These are phyloP conservation scores for Paralvinella palmiformis DNA, from an alignment of 1,140 invertebrate species.

Conservation along the genomic window DNA sequence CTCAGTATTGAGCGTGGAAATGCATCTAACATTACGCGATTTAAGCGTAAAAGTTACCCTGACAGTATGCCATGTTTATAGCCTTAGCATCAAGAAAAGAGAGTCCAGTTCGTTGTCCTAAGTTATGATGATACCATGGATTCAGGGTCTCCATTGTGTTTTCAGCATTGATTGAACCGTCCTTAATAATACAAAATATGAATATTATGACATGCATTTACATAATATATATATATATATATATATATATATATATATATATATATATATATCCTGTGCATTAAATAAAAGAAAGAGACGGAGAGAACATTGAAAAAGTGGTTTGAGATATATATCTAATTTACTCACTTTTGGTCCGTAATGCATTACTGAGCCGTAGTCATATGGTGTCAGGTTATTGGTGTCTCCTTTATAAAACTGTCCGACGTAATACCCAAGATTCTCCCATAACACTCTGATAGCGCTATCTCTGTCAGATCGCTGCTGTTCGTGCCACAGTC, in stretches of 20 bases:
- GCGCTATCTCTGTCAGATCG: conserved; percentile 40
- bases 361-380: conserved; percentile 41
- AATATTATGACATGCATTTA: background rate
- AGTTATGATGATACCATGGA: conserved; percentile 8
- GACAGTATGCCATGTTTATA: conserved; percentile 14
- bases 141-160: conserved; percentile 4
- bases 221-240: background rate
- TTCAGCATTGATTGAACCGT: background rate
- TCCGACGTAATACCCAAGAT: conserved; percentile 25
- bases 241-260: background rate
- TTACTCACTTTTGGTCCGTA: conserved; percentile 30
- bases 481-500: conserved; percentile 48
- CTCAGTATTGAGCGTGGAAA: background rate
- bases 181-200: background rate
- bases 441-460: conserved; percentile 44
- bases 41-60: conserved; percentile 3
- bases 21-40: background rate
- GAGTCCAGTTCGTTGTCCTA: conserved; percentile 14
- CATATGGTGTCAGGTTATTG: conserved; percentile 27
- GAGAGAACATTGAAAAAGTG: background rate
- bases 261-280: background rate
- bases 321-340: background rate
- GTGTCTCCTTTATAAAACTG: background rate
- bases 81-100: conserved; percentile 15
- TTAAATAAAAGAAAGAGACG: background rate